Base-by-base conservation (phyloP, 2,113 vertebrate genomes). In the Notechis scutatus region DNA sequence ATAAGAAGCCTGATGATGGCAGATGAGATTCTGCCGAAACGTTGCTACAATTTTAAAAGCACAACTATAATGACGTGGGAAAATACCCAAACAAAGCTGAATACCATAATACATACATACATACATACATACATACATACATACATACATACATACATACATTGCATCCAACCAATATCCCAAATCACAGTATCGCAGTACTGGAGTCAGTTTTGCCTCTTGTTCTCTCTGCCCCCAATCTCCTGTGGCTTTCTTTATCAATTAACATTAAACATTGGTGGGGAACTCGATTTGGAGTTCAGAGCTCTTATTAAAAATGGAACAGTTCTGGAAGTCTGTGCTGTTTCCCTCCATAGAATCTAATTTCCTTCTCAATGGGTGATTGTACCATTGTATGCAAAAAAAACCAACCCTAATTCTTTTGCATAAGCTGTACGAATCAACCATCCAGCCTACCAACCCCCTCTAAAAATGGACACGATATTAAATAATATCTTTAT, bases 401-500 rank as follows among this genome's bases (percentile, higher is more conserved):
- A 94, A 90, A 89, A 24, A 57, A 5, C 5, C 23, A 59, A 26
- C 4, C 10, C 3, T 64, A 24, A 54, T 86, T 69, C 89, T 21
- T 64, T 91, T 64, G 47, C 18, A 42, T 54, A n/a, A 90, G 29
- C 9, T 29, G 61, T 26, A n/a, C 61, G 20, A 90, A 55, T 21
- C 24, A 74, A 90, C 2, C 69, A 39, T 39, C n/a, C 69, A 39
- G 6, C n/a, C 69, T 14, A 69, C 12, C 11, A 39, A 3, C n/a
- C 5, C n/a, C n/a, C n/a, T 74, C 42, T 69, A 20, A 45, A 18
- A 94, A 56, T 0, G 11, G 1, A 0, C 85, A 42, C 34, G 3
- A 34, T 34, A 12, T 85, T 94, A 90, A 93, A 92, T 52, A 92
- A 64, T 4, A 86, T 55, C 56, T 91, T 85, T 91, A 88, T 34